phyloP scores from a whole-genome alignment of 2,113 vertebrate species.

The Anolis sagrei region DNA sequence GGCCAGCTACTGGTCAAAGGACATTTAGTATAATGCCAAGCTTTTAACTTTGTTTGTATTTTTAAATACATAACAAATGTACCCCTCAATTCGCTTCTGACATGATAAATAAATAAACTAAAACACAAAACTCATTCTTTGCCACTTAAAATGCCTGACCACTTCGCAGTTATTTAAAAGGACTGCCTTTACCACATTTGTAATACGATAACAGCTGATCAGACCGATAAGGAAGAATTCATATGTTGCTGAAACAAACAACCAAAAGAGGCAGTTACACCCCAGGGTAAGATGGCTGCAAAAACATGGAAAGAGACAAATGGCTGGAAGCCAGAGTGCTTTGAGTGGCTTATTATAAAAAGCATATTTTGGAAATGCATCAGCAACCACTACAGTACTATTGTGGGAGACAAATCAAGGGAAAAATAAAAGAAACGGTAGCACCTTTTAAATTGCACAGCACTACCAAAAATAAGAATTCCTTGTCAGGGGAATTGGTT shows the following conservation, averaged over 20 bases:
- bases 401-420: background rate
- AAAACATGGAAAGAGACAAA: background rate
- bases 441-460: background rate
- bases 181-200: background rate
- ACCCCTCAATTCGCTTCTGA: no score
- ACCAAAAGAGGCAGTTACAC: background rate
- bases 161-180: background rate
- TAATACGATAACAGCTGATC: background rate
- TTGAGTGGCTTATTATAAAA: background rate
- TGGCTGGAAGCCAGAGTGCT: background rate
- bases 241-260: no score
- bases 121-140: background rate
- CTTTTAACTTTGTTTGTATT: no score
- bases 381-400: background rate
- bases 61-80: no score
- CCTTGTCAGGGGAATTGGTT: background rate
- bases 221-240: background rate
- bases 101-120: no score
- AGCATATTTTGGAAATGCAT: background rate
- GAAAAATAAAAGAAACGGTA: background rate
- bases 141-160: background rate
- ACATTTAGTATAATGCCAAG: no score
- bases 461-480: background rate
- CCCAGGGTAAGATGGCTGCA: background rate
- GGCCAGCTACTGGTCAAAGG: no score